Conservation (phyloP, 2,113 vertebrate species). For the Cavia porcellus region DNA sequence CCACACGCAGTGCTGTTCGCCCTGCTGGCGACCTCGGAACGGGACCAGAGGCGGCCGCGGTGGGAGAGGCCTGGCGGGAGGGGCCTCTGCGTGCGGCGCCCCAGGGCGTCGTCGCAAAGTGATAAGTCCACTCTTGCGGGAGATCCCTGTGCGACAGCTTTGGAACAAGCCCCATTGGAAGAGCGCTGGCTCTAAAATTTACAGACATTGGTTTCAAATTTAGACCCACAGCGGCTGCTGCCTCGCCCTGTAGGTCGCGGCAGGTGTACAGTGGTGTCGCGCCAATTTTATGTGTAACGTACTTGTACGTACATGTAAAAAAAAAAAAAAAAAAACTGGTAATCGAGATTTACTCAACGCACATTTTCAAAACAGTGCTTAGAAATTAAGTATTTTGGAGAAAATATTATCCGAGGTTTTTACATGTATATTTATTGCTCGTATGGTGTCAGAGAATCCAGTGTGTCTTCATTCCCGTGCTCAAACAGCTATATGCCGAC, state of each 20-base stretch:
- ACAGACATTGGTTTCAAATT: neutral
- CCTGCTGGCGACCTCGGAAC: neutral
- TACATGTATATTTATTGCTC: no score
- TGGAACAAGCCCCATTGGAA: fast-evolving
- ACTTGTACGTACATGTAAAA: no score
- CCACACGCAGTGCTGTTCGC: neutral
- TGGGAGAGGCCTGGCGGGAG: fast-evolving
- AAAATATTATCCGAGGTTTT: neutral
- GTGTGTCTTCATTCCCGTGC: neutral
- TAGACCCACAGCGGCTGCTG: neutral
- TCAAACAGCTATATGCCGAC: neutral
- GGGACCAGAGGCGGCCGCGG: neutral
- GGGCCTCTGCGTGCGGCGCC: no score
- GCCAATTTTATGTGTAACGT: no score
- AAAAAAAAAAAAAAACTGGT: neutral
- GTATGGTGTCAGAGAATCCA: neutral
- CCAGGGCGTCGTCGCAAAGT: neutral
- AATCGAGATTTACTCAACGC: neutral
- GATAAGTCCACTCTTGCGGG: fast-evolving
- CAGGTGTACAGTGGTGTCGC: neutral
- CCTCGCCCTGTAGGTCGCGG: neutral
- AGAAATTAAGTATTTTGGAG: neutral
- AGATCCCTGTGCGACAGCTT: neutral
- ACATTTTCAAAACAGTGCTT: neutral
- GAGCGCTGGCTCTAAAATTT: neutral